These are phyloP conservation scores for Brachionus manjavacas DNA, from an alignment of 1,140 invertebrate species.

Conservation along the genomic window DNA sequence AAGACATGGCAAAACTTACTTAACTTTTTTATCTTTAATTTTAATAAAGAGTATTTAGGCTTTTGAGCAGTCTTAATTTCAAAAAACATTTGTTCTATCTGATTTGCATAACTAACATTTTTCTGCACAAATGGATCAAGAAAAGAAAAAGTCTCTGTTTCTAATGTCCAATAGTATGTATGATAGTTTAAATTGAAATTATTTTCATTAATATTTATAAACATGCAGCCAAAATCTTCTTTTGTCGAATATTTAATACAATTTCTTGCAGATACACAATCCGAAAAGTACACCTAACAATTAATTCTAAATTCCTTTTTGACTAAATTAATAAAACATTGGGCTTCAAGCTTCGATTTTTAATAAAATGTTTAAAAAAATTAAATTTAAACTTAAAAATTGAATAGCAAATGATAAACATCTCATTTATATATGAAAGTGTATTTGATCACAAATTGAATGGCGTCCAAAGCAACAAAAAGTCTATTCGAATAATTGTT, in stretches of 20 bases:
- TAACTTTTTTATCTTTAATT: neutral
- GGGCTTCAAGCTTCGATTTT: no score
- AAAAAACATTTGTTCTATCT: neutral
- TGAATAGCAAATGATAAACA: no score
- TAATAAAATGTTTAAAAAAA: no score
- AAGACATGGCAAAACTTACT: neutral
- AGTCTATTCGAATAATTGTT: no score
- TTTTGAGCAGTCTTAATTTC: neutral
- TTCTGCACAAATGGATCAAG: neutral
- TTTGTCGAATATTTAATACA: neutral
- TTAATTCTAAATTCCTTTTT: no score
- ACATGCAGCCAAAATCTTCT: slow-evolving; percentile 15
- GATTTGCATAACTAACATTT: neutral
- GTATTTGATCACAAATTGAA: no score
- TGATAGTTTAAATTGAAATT: neutral
- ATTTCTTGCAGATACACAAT: neutral
- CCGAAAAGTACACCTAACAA: neutral
- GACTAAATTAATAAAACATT: no score
- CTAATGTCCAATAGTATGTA: neutral
- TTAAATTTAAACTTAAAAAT: no score
- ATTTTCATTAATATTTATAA: neutral
- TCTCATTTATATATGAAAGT: no score
- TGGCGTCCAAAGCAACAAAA: no score
- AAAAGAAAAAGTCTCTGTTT: neutral
- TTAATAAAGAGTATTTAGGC: neutral